These are phyloP conservation scores for Himalopsyche kuldschensis DNA, from an alignment of 2,888 invertebrate genomes.

Conservation along the genomic window DNA sequence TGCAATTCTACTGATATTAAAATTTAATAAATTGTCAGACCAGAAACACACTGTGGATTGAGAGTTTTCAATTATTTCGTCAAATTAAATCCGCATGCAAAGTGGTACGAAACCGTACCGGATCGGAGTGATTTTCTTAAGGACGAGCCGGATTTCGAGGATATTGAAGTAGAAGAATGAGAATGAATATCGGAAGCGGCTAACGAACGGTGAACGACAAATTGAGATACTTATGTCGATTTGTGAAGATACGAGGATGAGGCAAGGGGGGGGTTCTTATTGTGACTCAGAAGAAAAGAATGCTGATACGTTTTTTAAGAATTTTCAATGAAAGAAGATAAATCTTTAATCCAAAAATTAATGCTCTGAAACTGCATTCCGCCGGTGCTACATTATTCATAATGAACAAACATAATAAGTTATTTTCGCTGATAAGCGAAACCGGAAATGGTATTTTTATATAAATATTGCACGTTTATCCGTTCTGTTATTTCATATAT, in stretches of 20 bases:
- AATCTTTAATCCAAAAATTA: too few relatives aligned
- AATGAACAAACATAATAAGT: too few relatives aligned
- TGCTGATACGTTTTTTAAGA: not conserved
- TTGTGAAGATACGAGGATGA: not conserved
- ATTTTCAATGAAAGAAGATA: too few relatives aligned
- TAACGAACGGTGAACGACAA: not conserved
- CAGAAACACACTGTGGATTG: not conserved
- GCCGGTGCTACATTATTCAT: too few relatives aligned
- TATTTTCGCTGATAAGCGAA: too few relatives aligned
- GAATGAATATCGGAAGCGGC: not conserved
- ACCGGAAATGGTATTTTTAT: too few relatives aligned
- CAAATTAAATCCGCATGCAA: not conserved
- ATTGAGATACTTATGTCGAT: not conserved
- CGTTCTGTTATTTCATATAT: too few relatives aligned
- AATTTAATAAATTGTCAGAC: not conserved
- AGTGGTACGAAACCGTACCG: not conserved
- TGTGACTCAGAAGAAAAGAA: not conserved
- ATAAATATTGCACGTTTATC: too few relatives aligned
- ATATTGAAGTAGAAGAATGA: not conserved
- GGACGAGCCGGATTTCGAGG: not conserved
- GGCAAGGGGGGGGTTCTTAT: not conserved
- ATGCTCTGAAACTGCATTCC: too few relatives aligned
- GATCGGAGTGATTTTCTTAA: not conserved
- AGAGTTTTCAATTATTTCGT: not conserved
- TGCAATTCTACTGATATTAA: too few relatives aligned